phyloP scores from a whole-genome alignment of 2,888 invertebrate species.

The Polietes domitor region DNA sequence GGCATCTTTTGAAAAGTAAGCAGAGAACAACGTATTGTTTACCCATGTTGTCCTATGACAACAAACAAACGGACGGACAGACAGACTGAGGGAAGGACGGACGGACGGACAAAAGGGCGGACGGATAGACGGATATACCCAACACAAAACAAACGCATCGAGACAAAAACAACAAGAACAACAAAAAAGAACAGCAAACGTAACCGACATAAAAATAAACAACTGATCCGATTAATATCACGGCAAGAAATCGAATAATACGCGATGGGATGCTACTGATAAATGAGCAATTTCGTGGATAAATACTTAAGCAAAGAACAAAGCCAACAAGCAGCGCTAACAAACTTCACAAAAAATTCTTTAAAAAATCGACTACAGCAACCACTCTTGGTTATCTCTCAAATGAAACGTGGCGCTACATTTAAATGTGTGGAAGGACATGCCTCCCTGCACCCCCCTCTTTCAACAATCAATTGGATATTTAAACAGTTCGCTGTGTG shows the following conservation, averaged over 20 bases:
- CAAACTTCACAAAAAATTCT: conserved; percentile 1
- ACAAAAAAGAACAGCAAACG: conserved; percentile 33
- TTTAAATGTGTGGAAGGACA: neutral
- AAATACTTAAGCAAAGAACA: conserved; percentile 49
- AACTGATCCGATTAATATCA: conserved; percentile 67
- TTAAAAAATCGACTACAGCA: conserved; percentile 16
- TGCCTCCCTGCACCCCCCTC: neutral
- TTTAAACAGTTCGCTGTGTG: conserved; percentile 37
- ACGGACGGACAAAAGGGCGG: neutral
- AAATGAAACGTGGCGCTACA: conserved; percentile 40
- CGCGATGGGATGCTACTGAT: conserved; percentile 70
- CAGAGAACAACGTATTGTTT: conserved; percentile 34
- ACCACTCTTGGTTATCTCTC: conserved; percentile 35
- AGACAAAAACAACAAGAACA: neutral
- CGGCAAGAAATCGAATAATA: conserved; percentile 62
- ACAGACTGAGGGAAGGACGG: neutral
- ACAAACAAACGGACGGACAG: neutral
- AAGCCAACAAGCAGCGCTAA: neutral
- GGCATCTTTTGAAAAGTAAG: neutral
- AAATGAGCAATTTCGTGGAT: conserved; percentile 66
- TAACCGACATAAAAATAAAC: conserved; percentile 45
- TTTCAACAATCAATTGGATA: conserved; percentile 49
- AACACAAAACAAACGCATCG: neutral
- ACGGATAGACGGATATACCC: neutral
- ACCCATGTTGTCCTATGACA: conserved; percentile 20